Base-by-base conservation (phyloP, 2,888 invertebrate species). In the Melanostoma scalare region DNA sequence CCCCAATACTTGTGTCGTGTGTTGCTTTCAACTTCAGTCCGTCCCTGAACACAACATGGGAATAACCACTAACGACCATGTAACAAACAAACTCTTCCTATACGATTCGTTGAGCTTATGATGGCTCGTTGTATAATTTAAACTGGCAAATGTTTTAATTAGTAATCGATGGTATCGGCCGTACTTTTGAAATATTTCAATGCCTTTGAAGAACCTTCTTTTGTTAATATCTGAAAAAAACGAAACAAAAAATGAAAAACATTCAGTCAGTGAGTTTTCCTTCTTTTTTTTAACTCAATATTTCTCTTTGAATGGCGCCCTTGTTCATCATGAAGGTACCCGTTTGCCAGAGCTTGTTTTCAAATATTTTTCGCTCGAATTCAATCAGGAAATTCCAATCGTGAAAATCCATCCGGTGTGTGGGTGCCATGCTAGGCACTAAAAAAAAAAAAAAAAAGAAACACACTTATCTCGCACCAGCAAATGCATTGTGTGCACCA, bases 351-450 rank as follows among this genome's bases (percentile, higher is more conserved):
- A 55, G 67, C 46, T 52, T 63, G 56, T 40, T 65, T 56, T 79
- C 60, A 79, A 84, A 71, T 71, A 75, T 71, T 79, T 84, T 71
- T 55, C 75, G 71, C 74, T 79, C 38, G 71, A 79, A 79, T 84
- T 84, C 84, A 84, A 79, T 84, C 79, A 75, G 74, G 38, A 84
- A 84, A 84, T 79, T 79, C 79, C 84, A 79, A 74, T 79, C 69
- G 79, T 71, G 60, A 81, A 50, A n/a, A 44, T 52, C 50, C 68
- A 30, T 58, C 58, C 31, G 60, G 42, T 6, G 8, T 31, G 10
- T 52, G 44, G 33, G 52, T 35, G 35, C 33, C 1, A 10, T 10
- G 36, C 5, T 1, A 46, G 8, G 9, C 8, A 10, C 10, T 10
- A 3, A 50, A 46, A 36, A 30, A 40, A 52, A 36, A 10, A 20